A percentile compares a stretch with the other conserved stretches of the same genome.
Evolutionary conservation across 2,797 vertebrate genomes (phyloP).

Genomic region (Premnoplex brunnescens): DNA sequence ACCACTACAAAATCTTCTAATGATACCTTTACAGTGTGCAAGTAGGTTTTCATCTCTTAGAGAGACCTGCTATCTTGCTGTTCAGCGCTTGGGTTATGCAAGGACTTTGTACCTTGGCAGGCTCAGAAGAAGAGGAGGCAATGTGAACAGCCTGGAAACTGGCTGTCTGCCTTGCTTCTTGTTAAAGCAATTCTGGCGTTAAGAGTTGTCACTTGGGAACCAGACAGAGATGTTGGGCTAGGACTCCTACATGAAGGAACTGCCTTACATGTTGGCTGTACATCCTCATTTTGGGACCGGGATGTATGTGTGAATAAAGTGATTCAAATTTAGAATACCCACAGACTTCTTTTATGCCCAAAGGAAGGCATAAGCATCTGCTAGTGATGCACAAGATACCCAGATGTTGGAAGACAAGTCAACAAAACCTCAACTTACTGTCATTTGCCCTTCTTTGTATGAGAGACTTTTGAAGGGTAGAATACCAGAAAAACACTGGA

Average conservation of each 20-base stretch:
- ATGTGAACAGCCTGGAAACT: conserved; percentile 40
- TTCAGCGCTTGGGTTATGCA: conserved; percentile 27
- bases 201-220: conserved; percentile 33
- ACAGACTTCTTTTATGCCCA: neutral
- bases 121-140: conserved; percentile 31
- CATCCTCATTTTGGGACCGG: neutral
- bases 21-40: neutral
- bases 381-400: neutral
- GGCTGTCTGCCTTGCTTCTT: conserved; percentile 40
- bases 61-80: neutral
- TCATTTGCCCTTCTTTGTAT: neutral
- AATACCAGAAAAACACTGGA: neutral
- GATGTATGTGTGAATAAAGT: neutral
- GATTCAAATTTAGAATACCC: conserved; percentile 14
- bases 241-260: neutral
- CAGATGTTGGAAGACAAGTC: conserved; percentile 1
- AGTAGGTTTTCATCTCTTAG: neutral
- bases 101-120: conserved; percentile 57
- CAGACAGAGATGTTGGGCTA: conserved; percentile 38
- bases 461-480: neutral
- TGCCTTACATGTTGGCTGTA: conserved; percentile 13
- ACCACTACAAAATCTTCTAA: neutral
- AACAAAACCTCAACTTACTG: neutral
- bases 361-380: neutral
- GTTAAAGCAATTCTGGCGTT: neutral